A percentile compares a stretch with the other conserved stretches of the same genome.
phyloP scores from a whole-genome alignment of 1,140 invertebrate species.

The Bursaphelenchus mucronatus region DNA sequence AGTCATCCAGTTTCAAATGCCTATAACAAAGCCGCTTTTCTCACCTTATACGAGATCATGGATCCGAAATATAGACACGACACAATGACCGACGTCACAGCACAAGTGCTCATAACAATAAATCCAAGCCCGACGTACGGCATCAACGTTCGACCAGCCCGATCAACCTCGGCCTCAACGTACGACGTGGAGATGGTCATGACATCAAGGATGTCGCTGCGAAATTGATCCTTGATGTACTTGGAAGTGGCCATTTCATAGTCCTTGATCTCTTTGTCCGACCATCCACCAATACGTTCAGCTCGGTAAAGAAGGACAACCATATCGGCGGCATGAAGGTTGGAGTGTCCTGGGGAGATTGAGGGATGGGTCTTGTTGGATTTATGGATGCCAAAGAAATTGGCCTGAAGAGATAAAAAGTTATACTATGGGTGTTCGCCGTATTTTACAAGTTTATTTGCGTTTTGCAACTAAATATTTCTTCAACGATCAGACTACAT shows the following conservation, averaged over 20 bases:
- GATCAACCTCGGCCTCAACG: slow-evolving; percentile 36
- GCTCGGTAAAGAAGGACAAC: slow-evolving; percentile 35
- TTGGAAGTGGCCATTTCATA: slow-evolving; percentile 40
- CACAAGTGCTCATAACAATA: slow-evolving; percentile 45
- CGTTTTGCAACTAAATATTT: too few relatives aligned
- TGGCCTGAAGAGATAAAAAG: neutral
- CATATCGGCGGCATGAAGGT: slow-evolving; percentile 36
- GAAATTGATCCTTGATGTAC: slow-evolving; percentile 37
- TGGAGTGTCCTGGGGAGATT: neutral
- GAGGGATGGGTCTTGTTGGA: neutral
- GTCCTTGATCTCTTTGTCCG: slow-evolving; percentile 40
- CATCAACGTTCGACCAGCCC: slow-evolving; percentile 47
- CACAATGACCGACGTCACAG: slow-evolving; percentile 41
- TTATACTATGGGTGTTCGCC: neutral
- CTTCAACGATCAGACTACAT: too few relatives aligned
- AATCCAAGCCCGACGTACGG: slow-evolving; percentile 49
- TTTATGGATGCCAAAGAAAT: neutral
- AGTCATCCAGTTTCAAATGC: neutral
- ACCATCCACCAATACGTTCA: slow-evolving; percentile 39
- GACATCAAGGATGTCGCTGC: slow-evolving; percentile 28
- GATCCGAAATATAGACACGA: slow-evolving; percentile 45
- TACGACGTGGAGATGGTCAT: slow-evolving; percentile 30
- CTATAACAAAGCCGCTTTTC: neutral
- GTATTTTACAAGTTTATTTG: too few relatives aligned
- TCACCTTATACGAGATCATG: slow-evolving; percentile 38